phyloP scores from a whole-genome alignment of 2,113 vertebrate genomes.

The Pelvicachromis taeniatus region DNA sequence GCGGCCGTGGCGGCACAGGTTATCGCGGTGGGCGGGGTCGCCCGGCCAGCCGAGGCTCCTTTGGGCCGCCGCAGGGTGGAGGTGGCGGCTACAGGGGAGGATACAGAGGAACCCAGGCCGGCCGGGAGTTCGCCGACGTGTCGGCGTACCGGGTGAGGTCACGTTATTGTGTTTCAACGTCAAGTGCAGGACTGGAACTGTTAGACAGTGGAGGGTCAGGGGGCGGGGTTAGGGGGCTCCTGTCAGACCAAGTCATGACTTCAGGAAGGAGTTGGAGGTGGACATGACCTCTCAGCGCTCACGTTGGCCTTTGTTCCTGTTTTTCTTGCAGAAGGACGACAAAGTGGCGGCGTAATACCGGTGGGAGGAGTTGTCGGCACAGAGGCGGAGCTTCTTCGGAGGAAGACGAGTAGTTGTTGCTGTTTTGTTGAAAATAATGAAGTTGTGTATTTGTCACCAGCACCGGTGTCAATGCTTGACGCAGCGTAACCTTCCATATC shows the following conservation, averaged over 20 bases:
- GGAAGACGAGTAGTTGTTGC: slow-evolving; percentile 54
- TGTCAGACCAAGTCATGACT: not conserved
- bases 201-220: not conserved
- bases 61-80: slow-evolving; percentile 72
- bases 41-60: slow-evolving; percentile 74
- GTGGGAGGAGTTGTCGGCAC: slow-evolving; percentile 56
- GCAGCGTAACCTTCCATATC: slow-evolving; percentile 69
- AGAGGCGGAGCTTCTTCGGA: slow-evolving; percentile 68
- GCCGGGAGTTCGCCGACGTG: slow-evolving; percentile 87
- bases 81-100: slow-evolving; percentile 77
- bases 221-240: not conserved
- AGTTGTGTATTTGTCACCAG: slow-evolving; percentile 94
- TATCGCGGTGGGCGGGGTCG: slow-evolving; percentile 85
- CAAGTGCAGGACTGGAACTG: not conserved
- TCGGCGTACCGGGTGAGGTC: slow-evolving; percentile 83
- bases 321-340: slow-evolving; percentile 85
- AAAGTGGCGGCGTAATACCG: slow-evolving; percentile 85
- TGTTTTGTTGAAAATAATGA: slow-evolving; percentile 78
- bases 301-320: rapidly evolving
- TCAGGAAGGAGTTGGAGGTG: not conserved
- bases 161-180: not conserved
- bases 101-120: slow-evolving; percentile 85
- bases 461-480: slow-evolving; percentile 85
- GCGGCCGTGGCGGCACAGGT: slow-evolving; percentile 79
- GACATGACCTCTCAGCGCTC: not conserved